Conservation (phyloP, 2,797 vertebrate genomes). For the Synanceia verrucosa region DNA sequence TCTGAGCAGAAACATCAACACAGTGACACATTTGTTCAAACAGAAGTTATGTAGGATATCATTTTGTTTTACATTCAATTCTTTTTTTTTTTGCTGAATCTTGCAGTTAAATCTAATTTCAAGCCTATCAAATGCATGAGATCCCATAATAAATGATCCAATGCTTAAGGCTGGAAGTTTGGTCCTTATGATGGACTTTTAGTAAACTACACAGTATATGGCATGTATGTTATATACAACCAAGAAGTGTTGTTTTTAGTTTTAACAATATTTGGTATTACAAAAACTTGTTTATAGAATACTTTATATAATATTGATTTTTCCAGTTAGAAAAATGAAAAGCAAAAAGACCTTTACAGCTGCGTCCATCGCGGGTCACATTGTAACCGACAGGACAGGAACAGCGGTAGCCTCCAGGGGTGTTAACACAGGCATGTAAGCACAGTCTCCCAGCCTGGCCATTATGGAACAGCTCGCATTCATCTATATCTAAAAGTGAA, state of each 20-base stretch:
- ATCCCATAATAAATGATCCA: neutral
- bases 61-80: neutral
- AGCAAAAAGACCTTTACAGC: constrained; percentile 83
- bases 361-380: constrained; percentile 79
- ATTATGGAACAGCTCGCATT: constrained; percentile 89
- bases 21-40: neutral
- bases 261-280: neutral
- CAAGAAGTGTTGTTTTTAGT: neutral
- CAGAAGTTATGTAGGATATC: neutral
- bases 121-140: neutral
- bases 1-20: constrained; percentile 74
- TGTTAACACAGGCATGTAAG: constrained; percentile 87
- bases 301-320: neutral
- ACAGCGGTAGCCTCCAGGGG: constrained; percentile 89
- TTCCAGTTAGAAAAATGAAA: neutral
- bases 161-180: neutral
- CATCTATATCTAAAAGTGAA: constrained; percentile 86
- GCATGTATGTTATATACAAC: neutral
- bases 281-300: neutral
- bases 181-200: too few species aligned
- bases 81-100: neutral
- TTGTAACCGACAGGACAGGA: constrained; percentile 87
- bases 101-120: neutral
- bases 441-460: constrained; percentile 85
- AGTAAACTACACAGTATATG: neutral